These are phyloP conservation scores for Cossypha niveicapilla DNA, from an alignment of 2,797 vertebrate species.

Conservation along the genomic window DNA sequence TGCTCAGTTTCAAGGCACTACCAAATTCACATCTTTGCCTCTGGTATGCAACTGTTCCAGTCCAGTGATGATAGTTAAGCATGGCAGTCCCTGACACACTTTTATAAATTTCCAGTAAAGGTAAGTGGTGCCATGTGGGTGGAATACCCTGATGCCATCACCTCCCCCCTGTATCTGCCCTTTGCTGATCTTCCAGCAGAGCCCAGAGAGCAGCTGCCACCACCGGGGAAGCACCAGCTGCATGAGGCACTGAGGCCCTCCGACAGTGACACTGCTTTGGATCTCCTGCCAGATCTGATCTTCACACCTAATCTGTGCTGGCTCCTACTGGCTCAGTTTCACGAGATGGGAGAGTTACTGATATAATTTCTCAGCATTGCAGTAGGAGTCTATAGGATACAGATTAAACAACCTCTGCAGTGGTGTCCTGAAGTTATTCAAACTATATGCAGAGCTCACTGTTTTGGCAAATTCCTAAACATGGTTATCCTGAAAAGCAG, in stretches of 20 bases:
- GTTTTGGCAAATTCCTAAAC: not conserved
- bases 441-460: not conserved
- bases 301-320: not conserved
- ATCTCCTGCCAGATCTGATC: not conserved
- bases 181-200: not conserved
- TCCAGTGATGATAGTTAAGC: not conserved
- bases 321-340: not conserved
- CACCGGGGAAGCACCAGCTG: not conserved
- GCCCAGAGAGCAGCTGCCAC: not conserved
- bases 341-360: not conserved
- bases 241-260: not conserved
- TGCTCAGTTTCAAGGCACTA: not conserved
- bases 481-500: not conserved
- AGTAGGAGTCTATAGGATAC: not conserved
- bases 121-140: not conserved
- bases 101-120: not conserved
- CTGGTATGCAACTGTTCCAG: not conserved
- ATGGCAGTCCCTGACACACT: not conserved
- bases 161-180: accelerated
- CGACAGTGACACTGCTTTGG: not conserved
- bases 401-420: not conserved
- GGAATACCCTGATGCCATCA: not conserved
- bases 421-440: not conserved
- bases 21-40: not conserved
- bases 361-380: not conserved